Percentiles rank a stretch among this genome's conserved stretches.
These are phyloP conservation scores for Numida meleagris DNA, from an alignment of 2,113 vertebrate genomes.

Conservation along the genomic window DNA sequence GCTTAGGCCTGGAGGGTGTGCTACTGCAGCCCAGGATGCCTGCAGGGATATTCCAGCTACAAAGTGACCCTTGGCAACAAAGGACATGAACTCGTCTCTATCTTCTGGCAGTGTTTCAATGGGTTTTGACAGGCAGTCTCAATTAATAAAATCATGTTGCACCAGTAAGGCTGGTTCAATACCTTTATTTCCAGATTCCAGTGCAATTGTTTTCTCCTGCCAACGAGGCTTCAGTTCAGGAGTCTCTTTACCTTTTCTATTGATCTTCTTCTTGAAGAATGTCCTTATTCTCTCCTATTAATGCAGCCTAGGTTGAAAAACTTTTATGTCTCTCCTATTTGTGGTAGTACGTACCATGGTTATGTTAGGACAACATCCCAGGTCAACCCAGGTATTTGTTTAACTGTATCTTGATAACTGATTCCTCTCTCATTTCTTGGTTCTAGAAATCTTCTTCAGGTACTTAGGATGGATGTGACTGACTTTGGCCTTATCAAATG, in stretches of 20 bases:
- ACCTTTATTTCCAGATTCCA: background rate
- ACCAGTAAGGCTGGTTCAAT: background rate
- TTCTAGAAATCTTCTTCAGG: background rate
- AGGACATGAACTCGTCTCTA: background rate
- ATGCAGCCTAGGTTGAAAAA: background rate
- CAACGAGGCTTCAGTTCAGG: background rate
- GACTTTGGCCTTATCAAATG: background rate
- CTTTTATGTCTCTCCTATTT: background rate
- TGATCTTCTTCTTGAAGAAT: background rate
- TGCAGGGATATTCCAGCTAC: background rate
- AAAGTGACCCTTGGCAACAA: background rate
- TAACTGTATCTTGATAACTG: background rate
- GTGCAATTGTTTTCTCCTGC: background rate
- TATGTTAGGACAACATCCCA: background rate
- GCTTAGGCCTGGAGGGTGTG: background rate
- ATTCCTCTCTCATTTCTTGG: background rate
- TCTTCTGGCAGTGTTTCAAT: background rate
- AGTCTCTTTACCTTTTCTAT: background rate
- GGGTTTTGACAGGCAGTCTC: background rate
- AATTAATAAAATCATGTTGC: conserved; percentile 35
- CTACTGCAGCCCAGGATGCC: background rate
- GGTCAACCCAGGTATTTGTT: background rate
- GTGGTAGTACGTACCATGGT: background rate
- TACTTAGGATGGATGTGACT: background rate
- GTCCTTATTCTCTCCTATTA: rapidly evolving